Evolutionary conservation across 2,888 invertebrate species (phyloP).

Genomic region (Nomada goodeniana): DNA sequence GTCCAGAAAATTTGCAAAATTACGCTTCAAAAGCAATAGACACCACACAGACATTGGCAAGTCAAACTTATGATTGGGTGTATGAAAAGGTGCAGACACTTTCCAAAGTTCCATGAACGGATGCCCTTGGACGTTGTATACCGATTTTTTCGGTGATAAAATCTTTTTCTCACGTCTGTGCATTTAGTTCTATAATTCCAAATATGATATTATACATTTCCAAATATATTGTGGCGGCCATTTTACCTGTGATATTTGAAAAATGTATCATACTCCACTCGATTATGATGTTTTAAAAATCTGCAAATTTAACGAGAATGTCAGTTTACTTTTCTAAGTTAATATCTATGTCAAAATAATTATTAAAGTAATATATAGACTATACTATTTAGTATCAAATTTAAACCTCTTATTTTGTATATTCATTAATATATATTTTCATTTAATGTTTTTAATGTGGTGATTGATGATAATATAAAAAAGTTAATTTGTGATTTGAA

Average conservation of each 20-base stretch:
- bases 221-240: conserved; percentile 76
- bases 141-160: conserved; percentile 58
- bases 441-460: conserved; percentile 71
- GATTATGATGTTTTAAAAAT: conserved; percentile 51
- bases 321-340: conserved; percentile 43
- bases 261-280: conserved; percentile 69
- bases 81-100: conserved; percentile 91
- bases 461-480: conserved; percentile 59
- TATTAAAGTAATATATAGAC: conserved; percentile 65
- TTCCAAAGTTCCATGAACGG: conserved; percentile 88
- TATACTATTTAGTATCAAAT: conserved; percentile 39
- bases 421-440: conserved; percentile 77
- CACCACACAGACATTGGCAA: conserved; percentile 88
- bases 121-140: conserved; percentile 48
- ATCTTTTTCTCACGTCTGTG: conserved; percentile 70
- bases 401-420: conserved; percentile 77
- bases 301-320: conserved; percentile 47
- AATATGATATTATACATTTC: conserved; percentile 67
- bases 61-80: conserved; percentile 90
- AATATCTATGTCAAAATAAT: conserved; percentile 49
- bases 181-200: conserved; percentile 79
- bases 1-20: conserved; percentile 91
- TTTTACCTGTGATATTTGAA: conserved; percentile 82
- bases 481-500: conserved; percentile 38
- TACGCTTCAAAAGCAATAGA: conserved; percentile 89